phyloP scores from a whole-genome alignment of 2,797 vertebrate genomes.

The Poecile montanus region DNA sequence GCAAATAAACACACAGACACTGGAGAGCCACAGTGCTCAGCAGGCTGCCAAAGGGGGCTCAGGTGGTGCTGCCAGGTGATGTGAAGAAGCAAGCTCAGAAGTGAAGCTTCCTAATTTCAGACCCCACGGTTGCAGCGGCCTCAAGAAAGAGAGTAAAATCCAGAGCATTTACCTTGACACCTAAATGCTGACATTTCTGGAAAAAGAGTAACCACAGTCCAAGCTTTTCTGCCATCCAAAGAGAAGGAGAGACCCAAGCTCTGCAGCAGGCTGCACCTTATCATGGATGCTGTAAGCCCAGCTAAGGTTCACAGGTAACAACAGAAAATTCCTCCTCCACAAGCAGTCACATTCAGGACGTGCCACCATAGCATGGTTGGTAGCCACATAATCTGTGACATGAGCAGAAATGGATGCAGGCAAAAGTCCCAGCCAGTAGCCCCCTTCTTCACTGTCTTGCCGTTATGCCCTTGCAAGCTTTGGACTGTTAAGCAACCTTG shows the following conservation, averaged over 20 bases:
- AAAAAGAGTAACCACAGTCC: neutral
- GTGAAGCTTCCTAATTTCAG: neutral
- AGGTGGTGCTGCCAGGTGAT: neutral
- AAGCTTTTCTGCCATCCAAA: neutral
- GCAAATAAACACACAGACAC: neutral
- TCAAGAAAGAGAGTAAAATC: neutral
- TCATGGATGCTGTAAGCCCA: neutral
- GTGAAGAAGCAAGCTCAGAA: neutral
- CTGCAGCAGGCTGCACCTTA: neutral
- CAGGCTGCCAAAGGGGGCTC: neutral
- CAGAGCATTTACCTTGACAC: neutral
- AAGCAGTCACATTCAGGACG: neutral
- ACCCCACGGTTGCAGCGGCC: neutral
- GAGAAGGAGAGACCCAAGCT: neutral
- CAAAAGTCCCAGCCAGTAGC: neutral
- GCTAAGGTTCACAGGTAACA: neutral
- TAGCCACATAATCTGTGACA: neutral
- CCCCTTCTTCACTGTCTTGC: neutral
- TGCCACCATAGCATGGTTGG: accelerated
- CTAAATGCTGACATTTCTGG: neutral
- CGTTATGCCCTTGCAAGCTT: neutral
- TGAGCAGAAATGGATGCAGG: neutral
- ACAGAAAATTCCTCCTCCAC: neutral
- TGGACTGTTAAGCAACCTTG: neutral
- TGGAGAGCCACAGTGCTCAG: neutral